Evolutionary conservation across 2,888 invertebrate species (phyloP).

Genomic region (Chouioia cunea): DNA sequence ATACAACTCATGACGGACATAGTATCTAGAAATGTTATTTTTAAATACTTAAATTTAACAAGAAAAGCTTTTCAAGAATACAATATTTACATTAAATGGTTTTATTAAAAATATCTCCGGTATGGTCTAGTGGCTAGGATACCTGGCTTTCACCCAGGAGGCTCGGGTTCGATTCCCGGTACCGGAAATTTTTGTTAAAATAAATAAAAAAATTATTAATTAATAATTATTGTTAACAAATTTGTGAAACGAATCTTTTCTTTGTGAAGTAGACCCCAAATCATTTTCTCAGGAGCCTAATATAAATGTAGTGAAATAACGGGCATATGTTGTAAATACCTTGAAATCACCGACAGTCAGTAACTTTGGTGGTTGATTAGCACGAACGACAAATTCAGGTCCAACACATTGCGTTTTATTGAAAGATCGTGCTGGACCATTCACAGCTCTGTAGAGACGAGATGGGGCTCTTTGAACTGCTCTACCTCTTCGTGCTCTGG

Average conservation of each 20-base stretch:
- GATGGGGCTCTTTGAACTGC: constrained; percentile 82
- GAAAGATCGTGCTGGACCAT: constrained; percentile 67
- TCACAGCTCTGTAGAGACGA: constrained; percentile 76
- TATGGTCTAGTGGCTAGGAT: constrained; percentile 75
- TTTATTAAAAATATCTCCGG: constrained; percentile 64
- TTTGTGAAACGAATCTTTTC: too few relatives aligned
- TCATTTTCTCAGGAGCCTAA: too few relatives aligned
- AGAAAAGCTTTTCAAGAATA: too few relatives aligned
- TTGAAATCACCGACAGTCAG: constrained; percentile 74
- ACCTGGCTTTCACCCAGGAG: constrained; percentile 74
- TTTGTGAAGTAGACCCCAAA: too few relatives aligned
- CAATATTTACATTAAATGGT: too few relatives aligned
- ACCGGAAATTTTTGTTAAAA: constrained; percentile 69
- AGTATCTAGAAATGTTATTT: too few relatives aligned
- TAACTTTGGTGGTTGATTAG: constrained; percentile 75
- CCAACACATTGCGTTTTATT: constrained; percentile 72
- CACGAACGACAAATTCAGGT: constrained; percentile 82
- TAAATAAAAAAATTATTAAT: neutral
- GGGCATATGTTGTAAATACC: constrained; percentile 57
- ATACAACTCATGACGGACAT: too few relatives aligned
- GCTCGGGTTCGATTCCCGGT: constrained; percentile 75
- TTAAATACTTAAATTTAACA: too few relatives aligned
- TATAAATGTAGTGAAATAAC: too few relatives aligned
- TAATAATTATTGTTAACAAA: too few relatives aligned
- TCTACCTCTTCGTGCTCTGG: constrained; percentile 71